phyloP scores from a whole-genome alignment of 2,113 vertebrate genomes.

The Myotis lucifugus region DNA sequence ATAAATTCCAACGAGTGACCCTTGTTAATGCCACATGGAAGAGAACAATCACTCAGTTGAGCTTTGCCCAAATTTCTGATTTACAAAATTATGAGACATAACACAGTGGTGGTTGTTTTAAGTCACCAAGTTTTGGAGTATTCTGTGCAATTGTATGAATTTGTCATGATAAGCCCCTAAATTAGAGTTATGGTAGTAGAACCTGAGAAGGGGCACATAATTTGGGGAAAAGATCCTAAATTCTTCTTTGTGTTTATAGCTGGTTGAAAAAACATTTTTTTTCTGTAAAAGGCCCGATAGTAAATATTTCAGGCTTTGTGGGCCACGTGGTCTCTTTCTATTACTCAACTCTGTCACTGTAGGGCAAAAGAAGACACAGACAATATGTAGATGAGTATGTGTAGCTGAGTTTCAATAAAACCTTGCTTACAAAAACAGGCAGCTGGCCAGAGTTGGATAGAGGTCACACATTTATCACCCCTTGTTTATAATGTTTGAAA shows the following conservation, averaged over 20 bases:
- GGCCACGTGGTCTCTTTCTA: neutral
- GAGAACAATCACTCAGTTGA: neutral
- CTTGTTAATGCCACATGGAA: neutral
- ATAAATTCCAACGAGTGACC: neutral
- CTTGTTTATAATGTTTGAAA: neutral
- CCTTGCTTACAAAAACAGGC: constrained; percentile 15
- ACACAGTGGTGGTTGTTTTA: neutral
- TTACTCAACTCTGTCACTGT: neutral
- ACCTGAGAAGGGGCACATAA: neutral
- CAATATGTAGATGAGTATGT: neutral
- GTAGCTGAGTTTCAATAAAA: constrained; percentile 11
- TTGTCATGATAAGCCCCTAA: neutral
- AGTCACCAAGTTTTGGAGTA: neutral
- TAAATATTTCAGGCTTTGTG: constrained; percentile 1
- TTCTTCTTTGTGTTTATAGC: constrained; percentile 36
- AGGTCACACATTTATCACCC: neutral
- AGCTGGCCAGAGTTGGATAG: neutral
- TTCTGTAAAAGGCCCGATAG: neutral
- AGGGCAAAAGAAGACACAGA: neutral
- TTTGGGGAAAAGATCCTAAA: neutral
- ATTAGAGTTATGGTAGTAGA: neutral
- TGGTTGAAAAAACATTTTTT: neutral
- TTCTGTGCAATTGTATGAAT: neutral
- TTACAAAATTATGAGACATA: neutral
- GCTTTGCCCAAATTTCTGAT: neutral